A percentile compares a stretch with the other conserved stretches of the same genome.
Evolutionary conservation across 2,797 vertebrate genomes (phyloP).

Genomic region (Sebastes elongatus): DNA sequence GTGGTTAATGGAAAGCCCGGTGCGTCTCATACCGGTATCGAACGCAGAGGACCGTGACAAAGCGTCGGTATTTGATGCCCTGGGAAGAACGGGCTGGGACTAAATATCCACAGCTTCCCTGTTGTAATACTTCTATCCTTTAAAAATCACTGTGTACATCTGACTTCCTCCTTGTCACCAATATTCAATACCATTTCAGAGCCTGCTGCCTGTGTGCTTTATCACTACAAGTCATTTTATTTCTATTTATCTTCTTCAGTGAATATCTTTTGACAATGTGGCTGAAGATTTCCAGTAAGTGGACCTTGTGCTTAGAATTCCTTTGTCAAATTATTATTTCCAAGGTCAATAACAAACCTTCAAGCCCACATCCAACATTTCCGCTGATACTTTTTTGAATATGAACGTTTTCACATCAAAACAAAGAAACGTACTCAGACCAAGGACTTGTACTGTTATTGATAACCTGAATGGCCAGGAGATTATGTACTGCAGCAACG

Average conservation of each 20-base stretch:
- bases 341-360: neutral
- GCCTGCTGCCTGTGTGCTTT: neutral
- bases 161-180: neutral
- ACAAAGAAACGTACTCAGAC: neutral
- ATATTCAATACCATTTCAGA: neutral
- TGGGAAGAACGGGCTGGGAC: too few species aligned
- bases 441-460: neutral
- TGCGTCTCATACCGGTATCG: too few species aligned
- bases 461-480: neutral
- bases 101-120: neutral
- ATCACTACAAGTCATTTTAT: neutral
- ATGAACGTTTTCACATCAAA: neutral
- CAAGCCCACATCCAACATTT: neutral
- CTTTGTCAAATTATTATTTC: neutral
- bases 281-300: neutral
- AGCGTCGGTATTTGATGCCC: too few species aligned
- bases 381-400: neutral
- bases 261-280: neutral
- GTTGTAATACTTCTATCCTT: neutral
- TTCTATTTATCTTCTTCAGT: neutral
- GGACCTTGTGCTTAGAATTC: neutral
- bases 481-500: neutral
- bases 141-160: neutral
- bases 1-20: too few species aligned
- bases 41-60: too few species aligned